Base-by-base conservation (phyloP, 1,140 invertebrate genomes). In the Diabrotica undecimpunctata region DNA sequence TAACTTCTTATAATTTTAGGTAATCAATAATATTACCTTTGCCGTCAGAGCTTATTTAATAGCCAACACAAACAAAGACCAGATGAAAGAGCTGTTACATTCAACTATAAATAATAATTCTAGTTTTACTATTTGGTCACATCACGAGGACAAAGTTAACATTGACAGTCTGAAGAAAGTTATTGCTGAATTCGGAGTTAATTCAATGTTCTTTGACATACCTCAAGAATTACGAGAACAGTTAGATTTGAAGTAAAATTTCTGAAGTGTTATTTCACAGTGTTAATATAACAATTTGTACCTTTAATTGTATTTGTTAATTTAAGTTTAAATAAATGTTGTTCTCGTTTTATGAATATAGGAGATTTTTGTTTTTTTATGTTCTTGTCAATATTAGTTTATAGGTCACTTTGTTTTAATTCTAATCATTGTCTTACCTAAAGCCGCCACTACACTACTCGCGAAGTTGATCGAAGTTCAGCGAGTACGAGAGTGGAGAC, bases 21-120 rank as follows among this genome's bases (percentile, higher is more conserved):
- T 46, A 46, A 46, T 51, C 11, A 87, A 89, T 72, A 81, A 83
- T 52, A 83, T 95, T 58, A 94, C 93, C 5, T 96, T 94, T 75
- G 88, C 93, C 0, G 87, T 96, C 13, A 83, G 93, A 64, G 90
- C 93, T 25, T 86, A 86, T 46, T 77, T 90, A 14, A 86, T 89
- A 0, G 86, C 86, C 0, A 84, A 89, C 66, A 90, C 90, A 50
- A 74, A 79, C 46, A 72, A 81, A 0, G 76, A 81, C 0, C 1
- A 25, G 25, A 73, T 92, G 5, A 71, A 84, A 25, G 74, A 76
- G 11, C 79, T 90, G 6, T 69, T 87, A 5, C 72, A 25, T 25
- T 25, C 25, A 25, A 25, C 25, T 25, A 25, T 81, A 0, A 78
- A 81, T 0, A 75, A 79, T 0, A 79, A 79, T 73, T 83, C 81